Evolutionary conservation across 2,797 vertebrate species (phyloP).

Genomic region (Hyperoplus immaculatus): DNA sequence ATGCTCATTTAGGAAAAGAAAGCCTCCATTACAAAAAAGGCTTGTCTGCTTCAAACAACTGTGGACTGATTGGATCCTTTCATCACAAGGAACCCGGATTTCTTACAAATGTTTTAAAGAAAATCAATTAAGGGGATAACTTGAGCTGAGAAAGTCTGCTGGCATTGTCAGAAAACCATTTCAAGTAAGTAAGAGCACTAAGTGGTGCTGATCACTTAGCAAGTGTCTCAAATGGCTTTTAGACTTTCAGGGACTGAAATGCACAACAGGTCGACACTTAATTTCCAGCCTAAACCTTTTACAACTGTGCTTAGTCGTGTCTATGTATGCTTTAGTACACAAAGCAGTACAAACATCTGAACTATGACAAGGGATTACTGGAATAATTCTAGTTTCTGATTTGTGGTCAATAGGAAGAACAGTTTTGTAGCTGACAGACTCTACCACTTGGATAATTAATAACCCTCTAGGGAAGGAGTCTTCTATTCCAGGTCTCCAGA

Average conservation of each 20-base stretch:
- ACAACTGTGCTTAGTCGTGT: conserved; percentile 77
- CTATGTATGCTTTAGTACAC: conserved; percentile 65
- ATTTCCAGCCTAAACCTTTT: conserved; percentile 64
- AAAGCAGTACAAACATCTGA: conserved; percentile 75
- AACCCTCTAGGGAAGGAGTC: conserved; percentile 66
- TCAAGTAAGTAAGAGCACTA: conserved; percentile 64
- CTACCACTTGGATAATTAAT: conserved; percentile 66
- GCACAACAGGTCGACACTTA: conserved; percentile 59
- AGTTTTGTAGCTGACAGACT: conserved; percentile 68
- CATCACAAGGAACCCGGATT: conserved; percentile 58
- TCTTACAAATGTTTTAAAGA: conserved; percentile 58
- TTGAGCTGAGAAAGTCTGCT: conserved; percentile 67
- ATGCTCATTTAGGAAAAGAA: conserved; percentile 82
- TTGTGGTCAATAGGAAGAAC: conserved; percentile 73
- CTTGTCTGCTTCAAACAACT: conserved; percentile 68
- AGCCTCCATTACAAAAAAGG: conserved; percentile 70
- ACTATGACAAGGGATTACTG: conserved; percentile 64
- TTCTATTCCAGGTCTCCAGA: conserved; percentile 71
- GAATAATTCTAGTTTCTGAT: conserved; percentile 63
- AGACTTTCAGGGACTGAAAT: conserved; percentile 66
- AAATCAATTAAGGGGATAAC: conserved; percentile 59
- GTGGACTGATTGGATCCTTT: conserved; percentile 64
- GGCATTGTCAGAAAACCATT: conserved; percentile 74
- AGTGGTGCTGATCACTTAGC: conserved; percentile 60
- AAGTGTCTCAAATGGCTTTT: conserved; percentile 72